Evolutionary conservation across 2,888 invertebrate genomes (phyloP), one percentile per base, ranked within the genome.

Genomic region (Cylloceria caligata): DNA sequence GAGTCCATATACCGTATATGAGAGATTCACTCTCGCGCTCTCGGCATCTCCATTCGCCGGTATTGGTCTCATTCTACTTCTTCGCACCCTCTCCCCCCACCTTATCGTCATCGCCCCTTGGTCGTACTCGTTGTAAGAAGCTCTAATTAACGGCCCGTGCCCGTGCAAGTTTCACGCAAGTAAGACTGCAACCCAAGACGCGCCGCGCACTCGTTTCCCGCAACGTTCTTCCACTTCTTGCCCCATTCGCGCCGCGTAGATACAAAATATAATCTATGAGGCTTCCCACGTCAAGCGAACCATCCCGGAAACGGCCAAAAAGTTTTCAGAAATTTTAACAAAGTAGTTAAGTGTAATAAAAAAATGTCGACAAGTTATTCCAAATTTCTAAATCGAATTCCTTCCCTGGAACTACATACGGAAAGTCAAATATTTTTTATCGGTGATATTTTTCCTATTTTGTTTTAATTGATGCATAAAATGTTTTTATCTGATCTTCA

Each of bases 91-190:
- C 6, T 16, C 5, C 42, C 19, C 42, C 24, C 16, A n/a, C n/a
- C n/a, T n/a, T n/a, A n/a, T 39, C 34, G 30, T 27, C 21, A 3
- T 24, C 65, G 45, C 55, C 65, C 57, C 57, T 65, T 39, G 65
- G n/a, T 62, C 36, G 75, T 80, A 55, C 64, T 55, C 13, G 69
- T 65, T 71, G 78, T 84, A 87, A 88, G 86, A 85, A 88, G 82
- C 86, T 88, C 85, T 86, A 88, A 88, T 88, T 87, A 89, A 88
- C 86, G 87, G 71, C 72, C 57, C 68, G 75, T 65, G 80, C 60
- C 64, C 30, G 57, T 24, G 73, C 74, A 57, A 74, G 55, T 72
- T 73, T 45, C 65, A 71, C 75, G 55, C 80, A 65, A 62, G 69
- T 68, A 55, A 68, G 55, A 64, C 34, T 19, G 67, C 27, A 36